These are phyloP conservation scores for Apodemus speciosus DNA, from an alignment of 2,113 vertebrate genomes.

Conservation along the genomic window DNA sequence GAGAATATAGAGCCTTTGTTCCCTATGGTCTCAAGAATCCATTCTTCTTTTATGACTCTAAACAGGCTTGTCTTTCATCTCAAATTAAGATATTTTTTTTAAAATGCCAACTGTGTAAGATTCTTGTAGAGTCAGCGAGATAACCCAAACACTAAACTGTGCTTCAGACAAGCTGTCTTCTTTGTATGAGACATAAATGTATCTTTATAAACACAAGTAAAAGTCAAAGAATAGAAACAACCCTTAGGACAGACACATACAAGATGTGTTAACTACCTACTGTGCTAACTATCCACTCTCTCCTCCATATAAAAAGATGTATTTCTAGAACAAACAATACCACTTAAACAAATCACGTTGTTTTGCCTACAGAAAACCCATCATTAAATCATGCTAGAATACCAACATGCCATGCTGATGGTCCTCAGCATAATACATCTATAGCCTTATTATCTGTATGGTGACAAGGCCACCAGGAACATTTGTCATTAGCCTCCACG, in stretches of 20 bases:
- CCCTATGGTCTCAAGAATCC: not conserved
- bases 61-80: not conserved
- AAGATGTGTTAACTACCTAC: not conserved
- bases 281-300: not conserved
- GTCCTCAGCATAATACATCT: not conserved
- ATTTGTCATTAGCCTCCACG: not conserved
- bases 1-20: not conserved
- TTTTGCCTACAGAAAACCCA: not conserved
- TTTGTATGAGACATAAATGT: not conserved
- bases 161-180: not conserved
- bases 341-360: not conserved
- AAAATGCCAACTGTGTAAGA: not conserved
- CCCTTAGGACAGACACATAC: not conserved
- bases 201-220: conserved; percentile 35
- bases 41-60: not conserved
- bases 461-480: not conserved
- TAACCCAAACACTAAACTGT: not conserved
- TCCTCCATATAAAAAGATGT: not conserved
- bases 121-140: not conserved
- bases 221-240: conserved; percentile 25
- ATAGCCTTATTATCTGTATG: not conserved
- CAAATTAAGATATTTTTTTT: not conserved
- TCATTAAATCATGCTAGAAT: not conserved
- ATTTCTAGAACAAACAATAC: not conserved
- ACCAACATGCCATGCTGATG: not conserved